Evolutionary conservation across 2,113 vertebrate genomes (phyloP).

Genomic region (Peromyscus polionotus): DNA sequence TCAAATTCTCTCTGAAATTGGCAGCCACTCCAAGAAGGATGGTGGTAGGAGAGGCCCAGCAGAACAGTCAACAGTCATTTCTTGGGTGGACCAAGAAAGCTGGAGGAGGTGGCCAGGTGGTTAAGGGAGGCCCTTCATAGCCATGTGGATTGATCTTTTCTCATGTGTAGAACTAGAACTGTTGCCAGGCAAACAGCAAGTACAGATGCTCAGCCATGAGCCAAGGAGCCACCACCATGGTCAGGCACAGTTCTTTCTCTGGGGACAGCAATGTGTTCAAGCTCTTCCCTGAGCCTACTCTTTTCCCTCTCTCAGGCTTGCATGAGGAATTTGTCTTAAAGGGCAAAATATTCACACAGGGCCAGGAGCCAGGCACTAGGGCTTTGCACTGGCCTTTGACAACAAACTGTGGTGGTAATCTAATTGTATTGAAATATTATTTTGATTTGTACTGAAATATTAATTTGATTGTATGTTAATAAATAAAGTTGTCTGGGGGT

Average conservation of each 20-base stretch:
- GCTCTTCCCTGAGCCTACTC: not conserved
- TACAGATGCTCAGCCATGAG: not conserved
- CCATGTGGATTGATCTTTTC: not conserved
- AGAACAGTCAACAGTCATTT: not conserved
- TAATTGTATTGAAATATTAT: too few species aligned
- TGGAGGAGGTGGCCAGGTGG: not conserved
- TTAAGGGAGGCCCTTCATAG: not conserved
- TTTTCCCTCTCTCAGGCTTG: not conserved
- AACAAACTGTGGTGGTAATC: too few species aligned
- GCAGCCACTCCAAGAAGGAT: not conserved
- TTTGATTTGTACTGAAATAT: too few species aligned
- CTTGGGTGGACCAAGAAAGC: not conserved
- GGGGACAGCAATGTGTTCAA: not conserved
- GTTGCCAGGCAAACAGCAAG: not conserved
- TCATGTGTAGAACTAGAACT: not conserved
- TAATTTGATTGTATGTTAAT: too few species aligned
- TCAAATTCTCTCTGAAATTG: accelerated
- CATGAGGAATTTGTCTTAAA: not conserved
- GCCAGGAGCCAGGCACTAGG: not conserved
- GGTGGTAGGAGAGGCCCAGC: not conserved
- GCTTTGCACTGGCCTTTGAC: not conserved
- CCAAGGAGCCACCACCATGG: not conserved
- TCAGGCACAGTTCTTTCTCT: not conserved
- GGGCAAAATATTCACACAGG: not conserved
- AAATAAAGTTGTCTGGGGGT: too few species aligned